A percentile compares a stretch with the other conserved stretches of the same genome.
Evolutionary conservation across 2,888 invertebrate genomes (phyloP).

Genomic region (Mesoligia furuncula): DNA sequence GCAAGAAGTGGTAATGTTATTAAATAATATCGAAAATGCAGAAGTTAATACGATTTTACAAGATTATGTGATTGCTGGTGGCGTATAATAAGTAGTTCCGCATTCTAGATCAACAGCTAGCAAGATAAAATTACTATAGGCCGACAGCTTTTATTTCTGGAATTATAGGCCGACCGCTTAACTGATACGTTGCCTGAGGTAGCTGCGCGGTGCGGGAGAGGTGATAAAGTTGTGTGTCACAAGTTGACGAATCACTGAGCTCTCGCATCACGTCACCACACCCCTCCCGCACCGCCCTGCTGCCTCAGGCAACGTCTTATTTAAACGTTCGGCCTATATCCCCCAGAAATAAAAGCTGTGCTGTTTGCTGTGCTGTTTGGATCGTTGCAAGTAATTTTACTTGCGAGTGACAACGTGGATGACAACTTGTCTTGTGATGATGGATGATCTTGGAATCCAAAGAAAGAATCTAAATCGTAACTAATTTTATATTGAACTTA

Average conservation of each 20-base stretch:
- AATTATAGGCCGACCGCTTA: no score
- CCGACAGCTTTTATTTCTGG: no score
- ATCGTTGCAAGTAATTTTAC: neutral
- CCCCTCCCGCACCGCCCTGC: no score
- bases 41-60: neutral
- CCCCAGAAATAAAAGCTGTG: neutral
- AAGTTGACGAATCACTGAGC: no score
- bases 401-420: neutral
- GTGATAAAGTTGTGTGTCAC: no score
- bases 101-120: constrained; percentile 10
- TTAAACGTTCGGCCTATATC: neutral
- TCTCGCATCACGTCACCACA: no score
- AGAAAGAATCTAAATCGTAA: neutral
- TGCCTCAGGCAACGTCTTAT: no score
- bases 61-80: constrained; percentile 13
- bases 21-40: constrained; percentile 3
- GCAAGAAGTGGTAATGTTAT: neutral
- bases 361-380: no score
- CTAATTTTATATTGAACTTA: neutral
- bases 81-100: constrained; percentile 6
- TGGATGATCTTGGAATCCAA: constrained; percentile 5
- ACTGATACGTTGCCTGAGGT: no score
- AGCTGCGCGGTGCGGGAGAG: no score
- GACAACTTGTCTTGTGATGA: neutral
- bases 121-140: neutral